phyloP scores from a whole-genome alignment of 2,888 invertebrate species.

The Hirudinaria manillensis region DNA sequence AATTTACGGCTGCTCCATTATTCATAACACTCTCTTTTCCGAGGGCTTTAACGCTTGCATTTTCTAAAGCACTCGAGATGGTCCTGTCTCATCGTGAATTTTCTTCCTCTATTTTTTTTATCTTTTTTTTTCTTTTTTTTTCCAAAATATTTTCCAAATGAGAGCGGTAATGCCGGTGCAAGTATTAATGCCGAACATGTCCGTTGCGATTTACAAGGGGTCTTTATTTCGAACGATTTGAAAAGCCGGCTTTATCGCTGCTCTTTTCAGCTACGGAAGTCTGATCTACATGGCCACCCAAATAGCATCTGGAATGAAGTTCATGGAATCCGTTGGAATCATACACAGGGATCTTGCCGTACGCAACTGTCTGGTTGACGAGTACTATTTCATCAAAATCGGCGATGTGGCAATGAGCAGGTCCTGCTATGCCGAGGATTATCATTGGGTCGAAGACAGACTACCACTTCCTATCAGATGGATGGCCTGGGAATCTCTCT shows the following conservation, averaged over 20 bases:
- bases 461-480: constrained; percentile 81
- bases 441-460: constrained; percentile 76
- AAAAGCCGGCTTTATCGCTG: constrained; percentile 44
- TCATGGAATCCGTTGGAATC: constrained; percentile 78
- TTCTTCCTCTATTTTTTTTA: not conserved
- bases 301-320: constrained; percentile 82
- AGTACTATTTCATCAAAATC: constrained; percentile 63
- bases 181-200: not conserved
- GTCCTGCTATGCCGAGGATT: constrained; percentile 61
- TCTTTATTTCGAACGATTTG: no score
- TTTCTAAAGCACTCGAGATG: no score
- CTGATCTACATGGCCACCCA: constrained; percentile 76
- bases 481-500: constrained; percentile 82
- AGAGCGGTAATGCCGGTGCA: not conserved
- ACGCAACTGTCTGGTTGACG: constrained; percentile 78
- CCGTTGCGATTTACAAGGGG: no score
- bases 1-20: not conserved
- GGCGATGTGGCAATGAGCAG: constrained; percentile 55
- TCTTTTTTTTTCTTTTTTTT: not conserved
- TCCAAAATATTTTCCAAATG: not conserved
- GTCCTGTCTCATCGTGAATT: no score
- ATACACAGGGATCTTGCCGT: constrained; percentile 84
- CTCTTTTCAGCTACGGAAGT: constrained; percentile 66
- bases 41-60: no score
- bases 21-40: not conserved